A percentile compares a stretch with the other conserved stretches of the same genome.
phyloP scores from a whole-genome alignment of 1,140 invertebrate genomes.

The Pseudomyrmex concolor region DNA sequence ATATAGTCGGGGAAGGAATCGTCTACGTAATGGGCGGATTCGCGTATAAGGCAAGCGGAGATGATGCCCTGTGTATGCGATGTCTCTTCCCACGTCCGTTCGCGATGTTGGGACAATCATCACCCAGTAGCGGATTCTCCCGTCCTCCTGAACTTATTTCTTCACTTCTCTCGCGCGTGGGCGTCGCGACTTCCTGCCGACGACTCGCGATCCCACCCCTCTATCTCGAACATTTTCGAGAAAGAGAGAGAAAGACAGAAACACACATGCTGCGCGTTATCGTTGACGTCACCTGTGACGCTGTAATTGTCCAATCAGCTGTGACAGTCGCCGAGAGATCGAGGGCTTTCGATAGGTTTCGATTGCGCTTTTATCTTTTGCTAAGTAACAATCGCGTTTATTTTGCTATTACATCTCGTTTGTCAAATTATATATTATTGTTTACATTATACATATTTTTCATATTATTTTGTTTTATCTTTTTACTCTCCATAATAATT shows the following conservation, averaged over 20 bases:
- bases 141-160: constrained; percentile 22
- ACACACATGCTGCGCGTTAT: background rate
- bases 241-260: too few species aligned
- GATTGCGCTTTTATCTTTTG: too few species aligned
- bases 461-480: too few species aligned
- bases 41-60: constrained; percentile 6
- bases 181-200: constrained; percentile 9
- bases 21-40: background rate
- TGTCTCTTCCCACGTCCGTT: background rate
- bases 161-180: constrained; percentile 25
- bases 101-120: background rate
- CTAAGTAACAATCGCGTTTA: too few species aligned
- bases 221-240: background rate
- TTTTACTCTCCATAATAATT: too few species aligned
- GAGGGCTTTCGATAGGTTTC: background rate
- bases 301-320: constrained; percentile 14
- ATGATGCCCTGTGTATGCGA: background rate
- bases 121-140: background rate
- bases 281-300: constrained; percentile 19
- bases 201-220: background rate
- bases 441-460: too few species aligned
- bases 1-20: background rate
- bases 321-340: background rate
- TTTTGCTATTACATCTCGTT: too few species aligned
- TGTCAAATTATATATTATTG: too few species aligned